Evolutionary conservation across 1,140 invertebrate species (phyloP).

Genomic region (Neodiprion fabricii): DNA sequence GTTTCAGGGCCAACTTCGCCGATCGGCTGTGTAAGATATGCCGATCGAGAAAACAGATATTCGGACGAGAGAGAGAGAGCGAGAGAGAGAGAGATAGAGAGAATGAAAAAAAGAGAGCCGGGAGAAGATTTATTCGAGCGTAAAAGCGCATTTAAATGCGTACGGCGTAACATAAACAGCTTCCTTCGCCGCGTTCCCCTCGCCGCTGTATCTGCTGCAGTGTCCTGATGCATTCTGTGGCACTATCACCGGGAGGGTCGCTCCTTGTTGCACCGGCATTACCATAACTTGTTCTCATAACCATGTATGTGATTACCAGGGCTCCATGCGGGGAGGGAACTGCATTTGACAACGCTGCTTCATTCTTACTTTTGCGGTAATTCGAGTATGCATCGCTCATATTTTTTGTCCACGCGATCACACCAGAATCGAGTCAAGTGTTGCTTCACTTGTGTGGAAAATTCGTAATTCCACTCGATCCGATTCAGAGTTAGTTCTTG

Average conservation of each 20-base stretch:
- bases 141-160: conserved; percentile 13
- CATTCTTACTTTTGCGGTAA: not conserved
- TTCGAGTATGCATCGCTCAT: too few species aligned
- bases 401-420: too few species aligned
- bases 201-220: too few species aligned
- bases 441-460: too few species aligned
- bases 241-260: conserved; percentile 8
- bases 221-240: not conserved
- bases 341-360: not conserved
- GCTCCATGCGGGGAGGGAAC: conserved; percentile 2
- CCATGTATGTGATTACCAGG: conserved; percentile 24
- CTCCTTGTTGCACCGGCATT: conserved; percentile 15
- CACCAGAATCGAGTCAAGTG: too few species aligned
- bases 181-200: not conserved
- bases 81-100: too few species aligned
- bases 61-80: too few species aligned
- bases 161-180: conserved; percentile 13
- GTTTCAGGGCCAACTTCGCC: too few species aligned
- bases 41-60: too few species aligned
- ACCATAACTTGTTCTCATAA: conserved; percentile 27
- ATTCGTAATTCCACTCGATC: too few species aligned
- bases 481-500: too few species aligned
- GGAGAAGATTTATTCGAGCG: not conserved
- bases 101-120: not conserved
- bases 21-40: too few species aligned